phyloP scores from a whole-genome alignment of 2,888 invertebrate genomes.

The Trichogramma evanescens region DNA sequence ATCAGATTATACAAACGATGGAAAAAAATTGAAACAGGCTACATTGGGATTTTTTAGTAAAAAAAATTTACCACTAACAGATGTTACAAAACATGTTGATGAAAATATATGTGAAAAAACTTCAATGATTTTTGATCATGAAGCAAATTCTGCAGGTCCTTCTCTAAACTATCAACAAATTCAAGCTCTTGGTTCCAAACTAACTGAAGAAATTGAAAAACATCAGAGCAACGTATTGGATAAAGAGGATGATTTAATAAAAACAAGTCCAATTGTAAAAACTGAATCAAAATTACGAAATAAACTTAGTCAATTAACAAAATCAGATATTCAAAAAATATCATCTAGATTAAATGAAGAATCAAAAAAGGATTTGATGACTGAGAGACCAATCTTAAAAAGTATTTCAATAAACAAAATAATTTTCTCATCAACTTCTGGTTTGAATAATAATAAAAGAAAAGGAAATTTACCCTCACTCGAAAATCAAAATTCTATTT shows the following conservation, averaged over 20 bases:
- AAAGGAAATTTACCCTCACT: background rate
- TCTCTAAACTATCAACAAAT: too few relatives aligned
- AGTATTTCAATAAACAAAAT: background rate
- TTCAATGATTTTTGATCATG: background rate
- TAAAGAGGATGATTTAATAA: slow-evolving; percentile 12
- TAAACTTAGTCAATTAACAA: slow-evolving; percentile 11
- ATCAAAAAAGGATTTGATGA: background rate
- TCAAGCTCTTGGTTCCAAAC: background rate
- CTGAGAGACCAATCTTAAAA: background rate
- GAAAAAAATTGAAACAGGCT: slow-evolving; percentile 33
- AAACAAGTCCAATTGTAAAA: slow-evolving; percentile 11
- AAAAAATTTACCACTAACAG: slow-evolving; percentile 21
- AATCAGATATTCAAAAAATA: background rate
- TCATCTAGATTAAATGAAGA: background rate
- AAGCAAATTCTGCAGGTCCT: too few relatives aligned
- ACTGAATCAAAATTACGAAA: slow-evolving; percentile 17
- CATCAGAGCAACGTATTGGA: too few relatives aligned
- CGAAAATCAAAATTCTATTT: background rate
- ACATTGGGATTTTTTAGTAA: slow-evolving; percentile 23
- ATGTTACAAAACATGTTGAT: slow-evolving; percentile 15
- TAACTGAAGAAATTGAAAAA: background rate
- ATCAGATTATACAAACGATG: slow-evolving; percentile 22
- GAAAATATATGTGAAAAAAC: slow-evolving; percentile 1
- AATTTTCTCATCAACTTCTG: background rate
- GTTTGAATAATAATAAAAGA: background rate